Conservation (phyloP, 2,888 invertebrate genomes). For the Ceriagrion tenellum region DNA sequence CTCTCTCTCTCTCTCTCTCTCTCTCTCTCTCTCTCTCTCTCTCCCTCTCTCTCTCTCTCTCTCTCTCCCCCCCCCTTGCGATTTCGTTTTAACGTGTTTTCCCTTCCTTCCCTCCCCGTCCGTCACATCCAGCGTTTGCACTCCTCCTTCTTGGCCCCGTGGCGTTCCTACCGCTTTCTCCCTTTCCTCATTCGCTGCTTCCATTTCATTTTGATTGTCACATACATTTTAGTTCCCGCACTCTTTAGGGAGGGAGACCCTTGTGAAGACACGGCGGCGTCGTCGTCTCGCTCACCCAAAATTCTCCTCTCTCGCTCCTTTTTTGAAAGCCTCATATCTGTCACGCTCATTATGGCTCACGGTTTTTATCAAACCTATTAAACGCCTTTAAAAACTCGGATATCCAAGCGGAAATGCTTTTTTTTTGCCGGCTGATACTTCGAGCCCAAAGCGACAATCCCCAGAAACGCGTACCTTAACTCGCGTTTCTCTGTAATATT, state of each 20-base stretch:
- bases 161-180: background rate
- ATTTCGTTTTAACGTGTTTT: background rate
- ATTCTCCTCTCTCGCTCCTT: background rate
- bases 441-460: background rate
- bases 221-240: background rate
- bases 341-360: background rate
- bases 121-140: background rate
- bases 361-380: background rate
- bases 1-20: too few relatives aligned
- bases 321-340: background rate
- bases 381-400: background rate
- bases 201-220: constrained; percentile 10
- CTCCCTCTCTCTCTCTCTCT: too few relatives aligned
- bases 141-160: background rate
- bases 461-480: background rate
- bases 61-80: background rate
- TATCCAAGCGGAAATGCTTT: background rate
- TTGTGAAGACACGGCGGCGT: background rate
- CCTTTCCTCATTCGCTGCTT: background rate
- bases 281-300: background rate
- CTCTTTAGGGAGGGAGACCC: background rate
- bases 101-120: background rate
- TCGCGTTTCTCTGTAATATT: background rate
- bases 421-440: background rate
- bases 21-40: too few relatives aligned